Base-by-base conservation (phyloP, 1,140 invertebrate species). In the Nixonia krombeini region DNA sequence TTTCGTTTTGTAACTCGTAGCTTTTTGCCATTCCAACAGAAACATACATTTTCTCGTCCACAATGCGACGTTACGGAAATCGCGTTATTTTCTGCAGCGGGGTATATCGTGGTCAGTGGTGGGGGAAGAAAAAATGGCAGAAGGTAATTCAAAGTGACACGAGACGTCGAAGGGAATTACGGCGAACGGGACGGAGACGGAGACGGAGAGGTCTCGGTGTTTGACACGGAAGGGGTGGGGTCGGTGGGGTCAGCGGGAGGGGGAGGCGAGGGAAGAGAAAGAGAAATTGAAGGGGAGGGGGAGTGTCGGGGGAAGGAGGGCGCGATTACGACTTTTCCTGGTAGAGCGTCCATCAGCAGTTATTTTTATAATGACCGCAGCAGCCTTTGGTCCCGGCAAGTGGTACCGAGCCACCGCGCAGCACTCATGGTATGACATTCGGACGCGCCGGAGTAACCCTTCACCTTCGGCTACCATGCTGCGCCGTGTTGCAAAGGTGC, bases 241-340 rank as follows among this genome's bases (percentile, higher is more conserved):
- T 23, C 38, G 45, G 38, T 4, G 7, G 17, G n/a, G 26, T 9
- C 12, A 17, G 42, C n/a, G n/a, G n/a, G n/a, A n/a, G n/a, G n/a
- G n/a, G n/a, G n/a, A n/a, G n/a, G n/a, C n/a, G 29, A 15, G 41
- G 1, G 16, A 28, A 21, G 25, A 55, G 17, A 59, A 26, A 38
- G 44, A 10, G 40, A 13, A 45, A 64, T 55, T 52, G 26, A 42
- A 41, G 58, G 69, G 51, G 35, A 40, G 45, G 33, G 42, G 55
- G 52, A 40, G 59, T 62, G 58, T 46, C 28, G 44, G 33, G 65
- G 35, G 57, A 52, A 58, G 74, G 74, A 73, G 78, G 82, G 83
- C 79, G 78, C 78, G 81, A 85, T 85, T 85, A 85, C 75, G 83
- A 85, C 83, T 85, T 85, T 85, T 85, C 84, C 85, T 76, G 78